Base-by-base conservation (phyloP, 2,888 invertebrate genomes). In the Morinoia aosen region DNA sequence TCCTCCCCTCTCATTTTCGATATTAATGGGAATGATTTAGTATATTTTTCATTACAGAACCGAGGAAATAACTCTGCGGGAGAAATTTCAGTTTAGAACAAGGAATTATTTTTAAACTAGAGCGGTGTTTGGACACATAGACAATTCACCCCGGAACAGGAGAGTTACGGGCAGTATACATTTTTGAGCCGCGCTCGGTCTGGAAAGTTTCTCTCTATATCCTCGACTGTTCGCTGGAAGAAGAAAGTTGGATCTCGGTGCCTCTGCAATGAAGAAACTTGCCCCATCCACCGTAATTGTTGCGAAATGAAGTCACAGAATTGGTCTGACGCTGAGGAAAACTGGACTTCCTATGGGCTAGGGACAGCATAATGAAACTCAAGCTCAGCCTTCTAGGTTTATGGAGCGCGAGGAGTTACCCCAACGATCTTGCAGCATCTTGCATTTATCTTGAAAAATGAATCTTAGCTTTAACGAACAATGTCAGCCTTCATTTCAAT, bases 211-310 rank as follows among this genome's bases (percentile, higher is more conserved):
- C 33, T 76, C 76, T 25, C 76, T 76, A 76, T 76, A 25, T 76
- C 33, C 76, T 16, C 76, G 14, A 76, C 25, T 76, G 25, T 76
- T 76, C 12, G 0, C 76, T 76, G 76, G 25, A 33, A 76, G 48
- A 90, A 48, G 90, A 40, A 90, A 90, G 40, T 90, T 90, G 40
- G 48, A 90, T 90, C 90, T 90, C 40, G 16, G 40, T 16, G 90
- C 90, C 40, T 48, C 40, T 90, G 48, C 48, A 48, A 90, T 90
- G 90, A 90, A 90, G 90, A 90, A 90, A 90, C 40, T 90, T 90
- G 14, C 90, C 40, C 40, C 90, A 90, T 48, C 40, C 40, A 90
- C 90, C 90, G 90, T 40, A 90, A 90, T 90, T 90, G 90, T 48
- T 39, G 40, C 48, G 90, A 90, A 90, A 90, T 90, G 48, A 48